A percentile compares a stretch with the other conserved stretches of the same genome.
Evolutionary conservation across 2,113 vertebrate species (phyloP).

Genomic region (Narcine bancroftii): DNA sequence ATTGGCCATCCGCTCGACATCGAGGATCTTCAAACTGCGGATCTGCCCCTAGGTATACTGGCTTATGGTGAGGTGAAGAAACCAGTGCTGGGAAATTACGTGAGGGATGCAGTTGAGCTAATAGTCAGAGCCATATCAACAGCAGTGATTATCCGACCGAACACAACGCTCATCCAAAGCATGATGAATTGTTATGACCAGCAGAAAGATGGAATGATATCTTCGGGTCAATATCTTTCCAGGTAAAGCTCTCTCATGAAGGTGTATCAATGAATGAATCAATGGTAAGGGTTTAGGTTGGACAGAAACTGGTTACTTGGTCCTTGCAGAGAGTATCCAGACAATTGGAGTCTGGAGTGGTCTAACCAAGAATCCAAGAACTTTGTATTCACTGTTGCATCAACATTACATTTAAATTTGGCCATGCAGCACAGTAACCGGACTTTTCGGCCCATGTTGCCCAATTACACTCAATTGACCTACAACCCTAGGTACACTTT

Average conservation of each 20-base stretch:
- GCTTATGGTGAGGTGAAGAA: conserved; percentile 73
- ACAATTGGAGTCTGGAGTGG: not conserved
- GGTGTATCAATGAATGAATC: not conserved
- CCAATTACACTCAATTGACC: too few relatives aligned
- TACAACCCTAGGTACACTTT: too few relatives aligned
- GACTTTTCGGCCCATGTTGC: too few relatives aligned
- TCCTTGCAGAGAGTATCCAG: not conserved
- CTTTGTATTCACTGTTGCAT: too few relatives aligned
- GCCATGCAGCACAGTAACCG: too few relatives aligned
- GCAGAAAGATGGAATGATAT: conserved; percentile 42
- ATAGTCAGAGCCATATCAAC: conserved; percentile 61
- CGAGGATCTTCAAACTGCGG: conserved; percentile 65
- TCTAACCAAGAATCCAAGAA: not conserved
- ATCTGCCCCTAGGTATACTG: conserved; percentile 73
- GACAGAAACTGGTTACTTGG: not conserved
- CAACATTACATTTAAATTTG: too few relatives aligned
- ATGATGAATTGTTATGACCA: conserved; percentile 61
- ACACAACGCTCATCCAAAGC: conserved; percentile 60
- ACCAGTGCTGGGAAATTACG: conserved; percentile 71
- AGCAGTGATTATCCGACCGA: conserved; percentile 51
- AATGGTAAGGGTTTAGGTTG: not conserved
- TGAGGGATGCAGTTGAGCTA: conserved; percentile 70
- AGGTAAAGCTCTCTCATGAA: conserved; percentile 54
- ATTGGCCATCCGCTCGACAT: conserved; percentile 74
- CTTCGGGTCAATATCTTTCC: conserved; percentile 63